Evolutionary conservation across 2,113 vertebrate species (phyloP).

Genomic region (Dicaeum eximium): DNA sequence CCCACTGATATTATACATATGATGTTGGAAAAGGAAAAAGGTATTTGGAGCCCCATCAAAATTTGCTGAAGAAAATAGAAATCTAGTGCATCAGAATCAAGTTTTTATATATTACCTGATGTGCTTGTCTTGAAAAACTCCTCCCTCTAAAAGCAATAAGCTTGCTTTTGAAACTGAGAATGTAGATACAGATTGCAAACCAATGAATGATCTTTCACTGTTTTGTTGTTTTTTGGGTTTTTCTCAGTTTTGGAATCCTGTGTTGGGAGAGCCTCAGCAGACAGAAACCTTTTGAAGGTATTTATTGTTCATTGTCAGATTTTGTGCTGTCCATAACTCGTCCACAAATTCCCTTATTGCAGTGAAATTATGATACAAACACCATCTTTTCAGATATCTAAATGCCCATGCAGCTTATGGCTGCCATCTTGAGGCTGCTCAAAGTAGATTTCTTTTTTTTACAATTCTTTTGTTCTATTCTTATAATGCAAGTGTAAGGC

Average conservation of each 20-base stretch:
- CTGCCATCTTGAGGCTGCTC: slow-evolving; percentile 9
- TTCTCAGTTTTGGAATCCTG: slow-evolving; percentile 60
- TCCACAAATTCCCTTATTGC: not conserved
- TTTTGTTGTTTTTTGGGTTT: not conserved
- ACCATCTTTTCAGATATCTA: not conserved
- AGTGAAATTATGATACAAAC: not conserved
- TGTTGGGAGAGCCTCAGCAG: slow-evolving; percentile 64
- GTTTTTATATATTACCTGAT: not conserved
- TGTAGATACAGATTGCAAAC: not conserved
- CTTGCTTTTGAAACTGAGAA: not conserved
- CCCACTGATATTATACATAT: not conserved
- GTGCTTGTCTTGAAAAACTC: not conserved
- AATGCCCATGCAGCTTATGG: not conserved
- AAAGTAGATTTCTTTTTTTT: not conserved
- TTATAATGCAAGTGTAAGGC: not conserved
- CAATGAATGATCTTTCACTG: not conserved
- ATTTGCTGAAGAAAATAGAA: not conserved
- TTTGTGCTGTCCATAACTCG: not conserved
- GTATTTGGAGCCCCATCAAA: not conserved
- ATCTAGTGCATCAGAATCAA: not conserved
- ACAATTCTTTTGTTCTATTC: not conserved
- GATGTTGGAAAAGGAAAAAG: not conserved
- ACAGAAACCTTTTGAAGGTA: slow-evolving; percentile 60
- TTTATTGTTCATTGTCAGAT: not conserved
- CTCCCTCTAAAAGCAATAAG: not conserved